Conservation (phyloP, 2,113 vertebrate genomes). For the Haplotaxodon microlepis region DNA sequence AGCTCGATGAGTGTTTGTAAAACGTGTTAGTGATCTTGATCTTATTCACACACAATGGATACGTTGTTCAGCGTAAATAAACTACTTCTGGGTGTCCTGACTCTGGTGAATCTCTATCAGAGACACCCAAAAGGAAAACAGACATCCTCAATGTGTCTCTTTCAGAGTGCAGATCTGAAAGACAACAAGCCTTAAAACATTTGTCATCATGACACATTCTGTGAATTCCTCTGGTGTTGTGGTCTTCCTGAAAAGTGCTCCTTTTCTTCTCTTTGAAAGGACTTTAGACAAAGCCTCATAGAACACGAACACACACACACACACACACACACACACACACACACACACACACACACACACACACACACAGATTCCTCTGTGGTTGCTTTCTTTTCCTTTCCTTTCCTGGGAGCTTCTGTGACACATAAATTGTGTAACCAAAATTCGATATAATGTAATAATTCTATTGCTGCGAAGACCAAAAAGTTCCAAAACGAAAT, state of each 20-base stretch:
- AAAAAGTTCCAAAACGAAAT: neutral
- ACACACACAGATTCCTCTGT: neutral
- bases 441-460: neutral
- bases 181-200: neutral
- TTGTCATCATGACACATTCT: neutral
- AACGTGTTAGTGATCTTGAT: rapidly evolving
- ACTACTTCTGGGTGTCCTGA: neutral
- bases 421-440: neutral
- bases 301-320: neutral
- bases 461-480: neutral
- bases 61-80: neutral
- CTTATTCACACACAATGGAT: neutral
- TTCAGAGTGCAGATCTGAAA: neutral
- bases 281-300: neutral
- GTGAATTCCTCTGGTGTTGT: neutral
- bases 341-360: neutral
- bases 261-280: neutral
- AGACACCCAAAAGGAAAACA: neutral
- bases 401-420: neutral
- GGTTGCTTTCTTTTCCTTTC: neutral
- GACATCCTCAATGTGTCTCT: neutral
- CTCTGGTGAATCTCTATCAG: neutral
- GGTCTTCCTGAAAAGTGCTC: neutral
- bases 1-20: neutral
- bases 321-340: neutral